Evolutionary conservation across 1,140 invertebrate genomes (phyloP).

Genomic region (Drosophila subobscura): DNA sequence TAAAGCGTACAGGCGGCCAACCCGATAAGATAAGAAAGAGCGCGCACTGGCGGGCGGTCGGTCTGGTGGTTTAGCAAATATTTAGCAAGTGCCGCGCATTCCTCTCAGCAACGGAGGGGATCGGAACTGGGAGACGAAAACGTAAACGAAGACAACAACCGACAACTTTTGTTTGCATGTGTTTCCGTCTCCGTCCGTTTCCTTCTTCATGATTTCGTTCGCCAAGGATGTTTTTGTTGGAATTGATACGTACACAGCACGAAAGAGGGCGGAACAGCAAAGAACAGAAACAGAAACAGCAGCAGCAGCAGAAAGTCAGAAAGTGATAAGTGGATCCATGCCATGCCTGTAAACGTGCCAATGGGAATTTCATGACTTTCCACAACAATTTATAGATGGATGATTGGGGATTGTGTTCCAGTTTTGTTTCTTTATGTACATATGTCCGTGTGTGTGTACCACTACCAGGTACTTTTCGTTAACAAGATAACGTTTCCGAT

Average conservation of each 20-base stretch:
- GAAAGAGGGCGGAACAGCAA: slow-evolving; percentile 6
- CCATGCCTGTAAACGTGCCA: slow-evolving; percentile 21
- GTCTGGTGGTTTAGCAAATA: slow-evolving; percentile 27
- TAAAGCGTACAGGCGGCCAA: slow-evolving; percentile 57
- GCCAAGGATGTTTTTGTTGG: slow-evolving; percentile 53
- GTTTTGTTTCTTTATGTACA: slow-evolving; percentile 2
- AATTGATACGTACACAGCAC: slow-evolving; percentile 9
- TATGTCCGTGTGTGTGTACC: slow-evolving; percentile 11
- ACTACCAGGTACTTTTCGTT: slow-evolving; percentile 15
- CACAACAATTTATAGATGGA: slow-evolving; percentile 20
- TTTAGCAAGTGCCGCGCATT: slow-evolving; percentile 38
- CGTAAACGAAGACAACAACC: too few relatives aligned
- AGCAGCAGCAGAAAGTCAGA: slow-evolving; percentile 4
- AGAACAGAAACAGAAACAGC: too few relatives aligned
- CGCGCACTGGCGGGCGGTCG: slow-evolving; percentile 2
- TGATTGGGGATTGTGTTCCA: too few relatives aligned
- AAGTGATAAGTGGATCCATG: slow-evolving; percentile 29
- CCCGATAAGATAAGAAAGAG: slow-evolving; percentile 64
- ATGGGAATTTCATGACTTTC: slow-evolving; percentile 40
- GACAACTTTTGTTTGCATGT: too few relatives aligned
- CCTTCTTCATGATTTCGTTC: too few relatives aligned
- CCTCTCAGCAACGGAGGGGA: too few relatives aligned
- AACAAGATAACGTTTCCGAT: too few relatives aligned
- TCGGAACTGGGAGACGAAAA: too few relatives aligned
- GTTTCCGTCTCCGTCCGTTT: too few relatives aligned